A percentile compares a stretch with the other conserved stretches of the same genome.
These are phyloP conservation scores for Leucozona laternaria DNA, from an alignment of 2,888 invertebrate species.

Conservation along the genomic window DNA sequence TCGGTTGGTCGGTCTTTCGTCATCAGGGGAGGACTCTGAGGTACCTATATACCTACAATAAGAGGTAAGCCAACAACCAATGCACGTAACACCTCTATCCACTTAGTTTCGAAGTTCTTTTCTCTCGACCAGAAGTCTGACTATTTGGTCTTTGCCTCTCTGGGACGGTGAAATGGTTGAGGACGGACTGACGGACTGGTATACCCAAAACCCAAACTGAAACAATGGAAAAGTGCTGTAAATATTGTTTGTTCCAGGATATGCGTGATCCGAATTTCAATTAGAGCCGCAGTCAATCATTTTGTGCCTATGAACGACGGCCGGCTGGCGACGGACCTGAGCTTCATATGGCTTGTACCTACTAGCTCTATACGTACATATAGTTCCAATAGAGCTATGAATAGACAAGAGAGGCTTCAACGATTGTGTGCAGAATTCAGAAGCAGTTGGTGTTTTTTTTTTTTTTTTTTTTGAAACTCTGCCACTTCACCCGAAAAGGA, in stretches of 20 bases:
- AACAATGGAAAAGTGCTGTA: slow-evolving; percentile 75
- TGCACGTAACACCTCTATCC: slow-evolving; percentile 72
- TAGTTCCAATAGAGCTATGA: slow-evolving; percentile 42
- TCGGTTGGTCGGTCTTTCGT: neutral
- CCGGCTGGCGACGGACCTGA: neutral
- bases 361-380: neutral
- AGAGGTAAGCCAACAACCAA: slow-evolving; percentile 28
- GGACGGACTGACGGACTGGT: neutral
- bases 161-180: neutral
- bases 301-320: slow-evolving; percentile 64
- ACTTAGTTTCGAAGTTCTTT: slow-evolving; percentile 58
- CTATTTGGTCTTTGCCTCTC: neutral
- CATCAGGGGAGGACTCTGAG: neutral
- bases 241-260: slow-evolving; percentile 76
- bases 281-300: slow-evolving; percentile 72
- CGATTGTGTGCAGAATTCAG: slow-evolving; percentile 64
- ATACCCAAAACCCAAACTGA: slow-evolving; percentile 48
- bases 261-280: slow-evolving; percentile 76
- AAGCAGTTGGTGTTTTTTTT: slow-evolving; percentile 47
- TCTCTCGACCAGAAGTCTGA: slow-evolving; percentile 23
- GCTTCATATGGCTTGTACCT: slow-evolving; percentile 26
- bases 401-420: slow-evolving; percentile 62
- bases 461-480: slow-evolving; percentile 33
- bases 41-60: neutral
- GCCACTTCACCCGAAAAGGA: slow-evolving; percentile 58